These are phyloP conservation scores for Heterotis niloticus DNA, from an alignment of 2,113 vertebrate species.

Conservation along the genomic window DNA sequence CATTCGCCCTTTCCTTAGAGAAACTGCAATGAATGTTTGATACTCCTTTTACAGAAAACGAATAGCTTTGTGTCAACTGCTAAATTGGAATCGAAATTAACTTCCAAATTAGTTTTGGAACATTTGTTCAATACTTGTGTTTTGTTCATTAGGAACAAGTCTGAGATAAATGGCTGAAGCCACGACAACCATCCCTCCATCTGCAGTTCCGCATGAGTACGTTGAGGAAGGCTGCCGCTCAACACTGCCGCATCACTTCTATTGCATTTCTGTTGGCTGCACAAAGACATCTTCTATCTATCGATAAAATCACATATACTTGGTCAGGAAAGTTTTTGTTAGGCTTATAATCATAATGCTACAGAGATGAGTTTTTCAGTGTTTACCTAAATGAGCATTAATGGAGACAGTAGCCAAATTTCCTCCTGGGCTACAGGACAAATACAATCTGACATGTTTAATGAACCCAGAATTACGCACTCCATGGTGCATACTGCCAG, in stretches of 20 bases:
- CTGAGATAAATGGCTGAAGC: slow-evolving; percentile 29
- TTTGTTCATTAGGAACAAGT: slow-evolving; percentile 40
- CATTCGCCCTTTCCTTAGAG: background rate
- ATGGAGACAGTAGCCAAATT: too few relatives aligned
- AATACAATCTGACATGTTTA: background rate
- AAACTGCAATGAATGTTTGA: slow-evolving; percentile 29
- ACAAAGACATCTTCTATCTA: slow-evolving; percentile 21
- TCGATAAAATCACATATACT: slow-evolving; percentile 11
- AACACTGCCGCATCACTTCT: slow-evolving; percentile 16
- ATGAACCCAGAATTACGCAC: background rate
- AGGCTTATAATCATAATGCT: background rate
- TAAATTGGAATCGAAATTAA: slow-evolving; percentile 42
- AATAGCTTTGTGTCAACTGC: slow-evolving; percentile 35
- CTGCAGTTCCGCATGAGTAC: background rate
- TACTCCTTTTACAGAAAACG: slow-evolving; percentile 34
- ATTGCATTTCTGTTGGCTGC: slow-evolving; percentile 20
- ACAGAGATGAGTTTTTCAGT: background rate
- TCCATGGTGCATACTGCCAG: background rate
- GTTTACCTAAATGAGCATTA: background rate
- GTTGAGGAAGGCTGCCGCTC: slow-evolving; percentile 13
- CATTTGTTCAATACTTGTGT: slow-evolving; percentile 42
- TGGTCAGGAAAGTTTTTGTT: background rate
- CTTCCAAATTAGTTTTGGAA: slow-evolving; percentile 40
- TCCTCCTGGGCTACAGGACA: background rate
- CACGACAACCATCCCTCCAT: slow-evolving; percentile 22